Conservation (phyloP, 1,140 invertebrate genomes). For the Drosophila neocordata region DNA sequence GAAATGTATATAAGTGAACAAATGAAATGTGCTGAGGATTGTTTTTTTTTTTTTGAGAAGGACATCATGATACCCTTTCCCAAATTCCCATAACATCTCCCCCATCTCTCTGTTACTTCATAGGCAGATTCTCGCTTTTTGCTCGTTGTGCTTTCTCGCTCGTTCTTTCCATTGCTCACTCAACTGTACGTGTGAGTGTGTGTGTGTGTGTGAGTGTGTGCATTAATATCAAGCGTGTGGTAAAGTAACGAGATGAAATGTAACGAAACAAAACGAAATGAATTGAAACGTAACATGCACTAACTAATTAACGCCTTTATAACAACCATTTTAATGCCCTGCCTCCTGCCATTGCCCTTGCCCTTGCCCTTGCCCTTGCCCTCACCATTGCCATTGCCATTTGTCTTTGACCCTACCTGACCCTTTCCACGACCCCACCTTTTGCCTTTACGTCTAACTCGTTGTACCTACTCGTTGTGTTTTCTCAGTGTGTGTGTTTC, state of each 20-base stretch:
- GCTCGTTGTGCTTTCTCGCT: not conserved
- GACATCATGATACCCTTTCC: not conserved
- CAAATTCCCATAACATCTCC: no score
- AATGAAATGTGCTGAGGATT: constrained; percentile 53
- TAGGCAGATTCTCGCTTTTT: not conserved
- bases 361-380: not conserved
- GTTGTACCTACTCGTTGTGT: constrained; percentile 2
- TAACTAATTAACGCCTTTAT: no score
- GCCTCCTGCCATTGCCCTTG: not conserved
- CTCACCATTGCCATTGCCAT: not conserved
- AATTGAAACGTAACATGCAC: not conserved
- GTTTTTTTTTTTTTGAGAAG: constrained; percentile 45
- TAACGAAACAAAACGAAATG: not conserved
- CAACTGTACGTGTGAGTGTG: no score
- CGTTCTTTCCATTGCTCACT: not conserved
- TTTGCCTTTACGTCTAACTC: not conserved
- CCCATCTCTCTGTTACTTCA: not conserved
- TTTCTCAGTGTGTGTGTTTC: constrained; percentile 15
- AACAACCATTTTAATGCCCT: no score
- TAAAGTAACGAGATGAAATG: not conserved
- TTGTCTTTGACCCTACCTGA: not conserved
- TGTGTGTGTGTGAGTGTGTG: no score
- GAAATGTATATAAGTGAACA: constrained; percentile 79
- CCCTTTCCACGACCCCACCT: no score
- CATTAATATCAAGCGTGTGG: no score